Percentiles rank a stretch among this genome's conserved stretches.
phyloP scores from a whole-genome alignment of 2,797 vertebrate species.

The Schizopygopsis malacanthus region DNA sequence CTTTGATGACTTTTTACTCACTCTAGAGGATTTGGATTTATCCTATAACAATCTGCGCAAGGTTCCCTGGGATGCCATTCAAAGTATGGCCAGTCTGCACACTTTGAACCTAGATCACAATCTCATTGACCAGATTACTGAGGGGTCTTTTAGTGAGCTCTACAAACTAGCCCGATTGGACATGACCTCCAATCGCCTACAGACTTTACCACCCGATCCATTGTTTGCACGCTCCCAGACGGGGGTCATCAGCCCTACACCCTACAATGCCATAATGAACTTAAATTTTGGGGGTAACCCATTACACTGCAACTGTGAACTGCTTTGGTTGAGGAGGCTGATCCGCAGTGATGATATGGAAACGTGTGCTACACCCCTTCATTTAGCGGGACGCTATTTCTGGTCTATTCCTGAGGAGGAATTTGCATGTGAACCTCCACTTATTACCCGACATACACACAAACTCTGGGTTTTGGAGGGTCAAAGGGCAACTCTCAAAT shows the following conservation, averaged over 20 bases:
- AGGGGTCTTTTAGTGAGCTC: conserved; percentile 88
- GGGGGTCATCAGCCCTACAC: conserved; percentile 85
- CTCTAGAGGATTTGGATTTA: conserved; percentile 90
- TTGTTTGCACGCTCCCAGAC: conserved; percentile 87
- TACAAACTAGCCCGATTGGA: conserved; percentile 91
- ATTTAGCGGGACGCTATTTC: conserved; percentile 85
- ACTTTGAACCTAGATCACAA: conserved; percentile 94
- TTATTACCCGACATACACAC: conserved; percentile 82
- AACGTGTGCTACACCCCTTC: conserved; percentile 87
- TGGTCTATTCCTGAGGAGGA: conserved; percentile 82
- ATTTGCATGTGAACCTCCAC: conserved; percentile 81
- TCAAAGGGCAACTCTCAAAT: conserved; percentile 78
- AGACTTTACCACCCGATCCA: conserved; percentile 88
- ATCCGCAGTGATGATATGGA: conserved; percentile 89
- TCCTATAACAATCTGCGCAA: conserved; percentile 91
- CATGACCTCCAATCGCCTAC: conserved; percentile 92
- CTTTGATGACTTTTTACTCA: conserved; percentile 89
- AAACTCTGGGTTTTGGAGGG: conserved; percentile 82
- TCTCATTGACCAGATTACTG: conserved; percentile 87
- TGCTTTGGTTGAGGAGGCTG: conserved; percentile 89
- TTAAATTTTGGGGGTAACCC: conserved; percentile 92
- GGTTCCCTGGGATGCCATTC: conserved; percentile 90
- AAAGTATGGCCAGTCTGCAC: conserved; percentile 90
- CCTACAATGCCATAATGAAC: conserved; percentile 83
- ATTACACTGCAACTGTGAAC: conserved; percentile 92